Evolutionary conservation across 1,140 invertebrate species (phyloP).

Genomic region (Drosophila pectinifera): DNA sequence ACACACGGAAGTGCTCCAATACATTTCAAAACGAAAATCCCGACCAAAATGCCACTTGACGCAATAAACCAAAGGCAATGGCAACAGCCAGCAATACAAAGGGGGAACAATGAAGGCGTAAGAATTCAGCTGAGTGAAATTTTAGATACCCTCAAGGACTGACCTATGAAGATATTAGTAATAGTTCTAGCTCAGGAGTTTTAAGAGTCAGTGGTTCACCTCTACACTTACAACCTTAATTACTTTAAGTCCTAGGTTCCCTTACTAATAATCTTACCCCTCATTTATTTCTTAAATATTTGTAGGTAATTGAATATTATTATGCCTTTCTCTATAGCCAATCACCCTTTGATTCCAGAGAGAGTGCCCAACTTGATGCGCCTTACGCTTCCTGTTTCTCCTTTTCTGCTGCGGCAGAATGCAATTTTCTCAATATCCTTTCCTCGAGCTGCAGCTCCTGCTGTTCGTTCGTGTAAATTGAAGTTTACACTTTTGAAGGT

Average conservation of each 20-base stretch:
- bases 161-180: no score
- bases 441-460: slow-evolving; percentile 10
- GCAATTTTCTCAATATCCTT: slow-evolving; percentile 64
- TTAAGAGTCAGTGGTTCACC: no score
- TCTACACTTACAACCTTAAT: no score
- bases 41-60: slow-evolving; percentile 80
- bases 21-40: slow-evolving; percentile 83
- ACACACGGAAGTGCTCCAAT: slow-evolving; percentile 51
- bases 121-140: neutral
- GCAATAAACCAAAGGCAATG: slow-evolving; percentile 77
- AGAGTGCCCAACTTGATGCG: slow-evolving; percentile 14
- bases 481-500: slow-evolving; percentile 76
- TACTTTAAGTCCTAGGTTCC: no score
- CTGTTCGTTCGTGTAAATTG: slow-evolving; percentile 59
- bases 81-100: slow-evolving; percentile 29
- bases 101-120: slow-evolving; percentile 7
- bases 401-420: slow-evolving; percentile 38
- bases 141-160: slow-evolving; percentile 21
- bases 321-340: neutral
- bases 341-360: neutral
- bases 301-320: neutral
- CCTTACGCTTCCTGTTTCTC: slow-evolving; percentile 29
- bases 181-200: no score
- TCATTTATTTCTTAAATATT: no score
- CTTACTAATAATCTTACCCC: no score